phyloP scores from a whole-genome alignment of 2,888 invertebrate genomes.

The Trichogramma evanescens region DNA sequence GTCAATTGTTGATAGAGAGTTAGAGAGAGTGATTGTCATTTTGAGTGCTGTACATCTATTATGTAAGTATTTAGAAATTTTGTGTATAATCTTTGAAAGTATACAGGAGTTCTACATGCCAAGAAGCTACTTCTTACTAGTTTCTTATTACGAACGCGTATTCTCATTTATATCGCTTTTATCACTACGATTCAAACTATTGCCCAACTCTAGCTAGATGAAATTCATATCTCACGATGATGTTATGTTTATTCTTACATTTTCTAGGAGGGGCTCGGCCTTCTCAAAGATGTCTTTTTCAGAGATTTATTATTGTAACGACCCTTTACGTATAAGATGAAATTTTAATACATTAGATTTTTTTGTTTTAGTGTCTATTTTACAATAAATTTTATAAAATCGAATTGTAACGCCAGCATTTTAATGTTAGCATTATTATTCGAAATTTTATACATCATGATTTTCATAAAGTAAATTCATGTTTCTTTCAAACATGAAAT shows the following conservation, averaged over 20 bases:
- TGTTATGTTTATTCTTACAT: constrained; percentile 12
- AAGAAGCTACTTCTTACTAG: constrained; percentile 30
- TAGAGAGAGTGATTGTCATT: constrained; percentile 45
- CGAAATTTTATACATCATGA: too few species aligned
- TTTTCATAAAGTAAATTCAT: too few species aligned
- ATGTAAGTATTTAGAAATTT: constrained; percentile 18
- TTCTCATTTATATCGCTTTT: constrained; percentile 23
- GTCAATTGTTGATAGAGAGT: constrained; percentile 39
- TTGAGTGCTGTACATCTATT: constrained; percentile 37
- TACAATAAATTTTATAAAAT: too few species aligned
- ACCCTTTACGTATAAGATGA: too few species aligned
- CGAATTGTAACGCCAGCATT: too few species aligned
- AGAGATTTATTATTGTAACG: too few species aligned
- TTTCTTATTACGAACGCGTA: constrained; percentile 21
- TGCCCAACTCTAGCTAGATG: constrained; percentile 13
- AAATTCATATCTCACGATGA: constrained; percentile 13
- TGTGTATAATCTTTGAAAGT: constrained; percentile 26
- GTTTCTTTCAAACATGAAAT: too few species aligned
- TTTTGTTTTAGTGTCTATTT: too few species aligned
- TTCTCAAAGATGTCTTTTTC: constrained; percentile 19
- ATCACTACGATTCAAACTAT: constrained; percentile 16
- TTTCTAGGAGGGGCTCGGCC: constrained; percentile 18
- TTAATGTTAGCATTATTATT: too few species aligned
- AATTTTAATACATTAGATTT: too few species aligned
- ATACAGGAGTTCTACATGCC: constrained; percentile 35